A percentile compares a stretch with the other conserved stretches of the same genome.
These are phyloP conservation scores for Macaria notata DNA, from an alignment of 2,888 invertebrate species.

Conservation along the genomic window DNA sequence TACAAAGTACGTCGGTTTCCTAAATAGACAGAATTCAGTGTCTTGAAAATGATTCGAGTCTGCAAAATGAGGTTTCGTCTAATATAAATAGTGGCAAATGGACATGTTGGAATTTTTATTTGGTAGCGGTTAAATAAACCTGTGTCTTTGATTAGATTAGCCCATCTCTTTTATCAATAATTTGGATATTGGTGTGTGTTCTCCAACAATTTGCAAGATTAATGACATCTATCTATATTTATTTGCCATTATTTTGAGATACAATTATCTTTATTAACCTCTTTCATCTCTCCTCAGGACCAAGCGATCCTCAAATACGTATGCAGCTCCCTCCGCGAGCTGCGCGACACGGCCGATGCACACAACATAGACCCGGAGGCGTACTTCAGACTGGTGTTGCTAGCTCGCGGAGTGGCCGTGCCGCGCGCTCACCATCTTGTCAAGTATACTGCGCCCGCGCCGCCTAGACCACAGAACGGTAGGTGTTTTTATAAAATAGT, in stretches of 20 bases:
- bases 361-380: conserved; percentile 93
- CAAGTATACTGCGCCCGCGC: conserved; percentile 66
- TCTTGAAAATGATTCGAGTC: no score
- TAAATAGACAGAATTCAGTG: no score
- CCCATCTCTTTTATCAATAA: no score
- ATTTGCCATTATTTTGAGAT: no score
- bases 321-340: conserved; percentile 84
- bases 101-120: no score
- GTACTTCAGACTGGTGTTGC: conserved; percentile 92
- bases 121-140: no score
- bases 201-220: no score
- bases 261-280: not conserved
- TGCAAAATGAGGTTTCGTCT: no score
- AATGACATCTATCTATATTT: no score
- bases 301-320: conserved; percentile 92
- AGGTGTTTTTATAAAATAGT: conserved; percentile 7
- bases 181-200: no score
- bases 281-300: conserved; percentile 78
- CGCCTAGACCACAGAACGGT: conserved; percentile 61
- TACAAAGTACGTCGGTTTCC: conserved; percentile 84
- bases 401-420: conserved; percentile 92
- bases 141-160: no score
- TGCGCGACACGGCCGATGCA: conserved; percentile 84
- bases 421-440: conserved; percentile 90
- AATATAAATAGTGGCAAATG: no score